Base-by-base conservation (phyloP, 2,113 vertebrate genomes). In the Amphiprion percula region DNA sequence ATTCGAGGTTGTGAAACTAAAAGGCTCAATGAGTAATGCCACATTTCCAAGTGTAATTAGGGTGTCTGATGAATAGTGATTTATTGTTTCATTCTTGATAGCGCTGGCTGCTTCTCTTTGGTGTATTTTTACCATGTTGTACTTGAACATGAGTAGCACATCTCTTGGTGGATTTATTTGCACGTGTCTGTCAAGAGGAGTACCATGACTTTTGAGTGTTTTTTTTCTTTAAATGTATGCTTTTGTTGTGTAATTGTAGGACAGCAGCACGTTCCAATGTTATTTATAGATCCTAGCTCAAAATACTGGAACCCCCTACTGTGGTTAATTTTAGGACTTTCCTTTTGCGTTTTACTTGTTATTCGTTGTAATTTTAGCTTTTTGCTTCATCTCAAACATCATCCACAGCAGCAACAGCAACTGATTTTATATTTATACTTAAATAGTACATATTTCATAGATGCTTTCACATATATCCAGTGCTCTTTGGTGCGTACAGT, bases 81-180 rank as follows among this genome's bases (percentile, higher is more conserved):
- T 74, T 80, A 52, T 78, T 55, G 15, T 75, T 79, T 79, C 24
- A 52, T 85, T 74, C 66, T 58, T 77, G 12, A 49, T 79, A 67
- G 60, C 58, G 44, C 69, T 21, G n/a, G 8, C 52, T 67, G 30
- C 54, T 75, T 70, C 37, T 74, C 53, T 77, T 33, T 62, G 26
- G 21, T 61, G 49, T 74, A 52, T 79, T 80, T 74, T 68, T 64
- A 59, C 39, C 8, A 16, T 0, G 56, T 66, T 66, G 14, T 17
- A 52, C 14, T n/a, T 3, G 0, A 81, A 33, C 53, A 50, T 26
- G 41, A 71, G 63, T 3, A 54, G 30, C 19, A 28, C 28, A 59
- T 79, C 63, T 79, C 46, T 50, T 65, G 11, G 60, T 41, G 56
- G 53, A 59, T 77, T 68, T 74, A 82, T 76, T 84, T 86, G 68